Evolutionary conservation across 2,888 invertebrate genomes (phyloP).

Genomic region (Phania funesta): DNA sequence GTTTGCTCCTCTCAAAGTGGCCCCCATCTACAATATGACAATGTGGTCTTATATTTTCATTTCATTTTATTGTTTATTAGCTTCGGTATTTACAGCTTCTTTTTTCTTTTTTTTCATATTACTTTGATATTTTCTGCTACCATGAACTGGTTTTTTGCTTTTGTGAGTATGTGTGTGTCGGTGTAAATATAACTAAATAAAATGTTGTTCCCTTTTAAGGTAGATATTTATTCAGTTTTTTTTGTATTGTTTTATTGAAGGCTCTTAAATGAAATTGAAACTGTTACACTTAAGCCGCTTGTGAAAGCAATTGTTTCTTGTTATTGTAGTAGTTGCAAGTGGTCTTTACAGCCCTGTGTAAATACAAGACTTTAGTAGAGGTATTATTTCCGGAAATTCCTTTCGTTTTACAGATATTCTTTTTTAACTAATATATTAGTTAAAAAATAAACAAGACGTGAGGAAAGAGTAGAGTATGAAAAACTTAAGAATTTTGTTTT

Average conservation of each 20-base stretch:
- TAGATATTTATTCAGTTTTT: neutral
- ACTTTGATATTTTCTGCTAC: neutral
- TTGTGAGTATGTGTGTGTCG: neutral
- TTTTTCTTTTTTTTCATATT: neutral
- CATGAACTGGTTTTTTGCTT: neutral
- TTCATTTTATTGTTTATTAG: conserved; percentile 39
- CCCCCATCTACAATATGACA: neutral
- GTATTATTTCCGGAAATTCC: neutral
- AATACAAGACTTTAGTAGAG: neutral
- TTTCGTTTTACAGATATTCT: neutral
- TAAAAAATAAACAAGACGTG: neutral
- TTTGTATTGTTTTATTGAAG: conserved; percentile 28
- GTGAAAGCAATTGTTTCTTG: conserved; percentile 10
- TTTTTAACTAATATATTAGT: neutral
- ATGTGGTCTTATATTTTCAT: conserved; percentile 3
- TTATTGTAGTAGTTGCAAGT: neutral
- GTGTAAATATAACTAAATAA: neutral
- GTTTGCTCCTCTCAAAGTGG: neutral
- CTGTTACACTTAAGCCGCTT: conserved; percentile 42
- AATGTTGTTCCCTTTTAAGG: neutral
- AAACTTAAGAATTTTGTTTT: too few species aligned
- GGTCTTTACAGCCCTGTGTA: conserved; percentile 1
- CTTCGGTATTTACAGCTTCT: conserved; percentile 17
- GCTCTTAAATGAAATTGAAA: conserved; percentile 44
- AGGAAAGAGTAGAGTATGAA: too few species aligned